Base-by-base conservation (phyloP, 2,797 vertebrate species). In the Etheostoma nigrum region DNA sequence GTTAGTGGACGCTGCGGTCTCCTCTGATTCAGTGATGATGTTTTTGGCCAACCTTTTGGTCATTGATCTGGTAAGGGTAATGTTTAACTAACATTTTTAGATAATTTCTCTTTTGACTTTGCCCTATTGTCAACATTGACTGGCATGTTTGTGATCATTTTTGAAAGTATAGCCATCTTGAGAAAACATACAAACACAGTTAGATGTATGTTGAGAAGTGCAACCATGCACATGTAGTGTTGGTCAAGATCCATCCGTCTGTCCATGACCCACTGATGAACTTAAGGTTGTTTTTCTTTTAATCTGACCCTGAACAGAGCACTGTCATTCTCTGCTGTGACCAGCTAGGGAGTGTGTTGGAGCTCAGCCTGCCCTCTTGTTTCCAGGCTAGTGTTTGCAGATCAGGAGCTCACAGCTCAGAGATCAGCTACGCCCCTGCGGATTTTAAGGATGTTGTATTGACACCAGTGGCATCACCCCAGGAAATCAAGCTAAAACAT, bases 311-410 rank as follows among this genome's bases (percentile, higher is more conserved):
- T 33, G 16, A 67, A 21, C 93, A 99, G 98, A 95, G 91, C 79
- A 93, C 95, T 30, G 87, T 98, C 81, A 91, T 91, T 72, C 92
- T 92, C 79, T 98, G 97, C 80, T 95, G 94, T 80, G 92, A 95
- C 36, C 93, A 95, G 91, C 94, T 99, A 0, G 92, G 94, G 84
- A 93, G 88, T 0, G 91, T 93, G 16, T 79, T 97, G 82, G 90
- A 95, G n/a, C 91, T 95, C 89, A 95, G 90, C 88, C 92, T 98
- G 82, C 78, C 89, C 1, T 30, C 93, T 6, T 9, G 61, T 86
- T 62, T 85, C 74, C 78, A 84, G 65, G 67, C 78, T 71, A 40
- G 74, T 33, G 86, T 91, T 40, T 81, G 85, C 14, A 92, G 89
- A 74, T 86, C 91, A 19, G 86, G 84, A 74, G 90, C 85, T 72